Evolutionary conservation across 2,888 invertebrate species (phyloP), one percentile per base, ranked within the genome.

Genomic region (Perizoma affinitatum): DNA sequence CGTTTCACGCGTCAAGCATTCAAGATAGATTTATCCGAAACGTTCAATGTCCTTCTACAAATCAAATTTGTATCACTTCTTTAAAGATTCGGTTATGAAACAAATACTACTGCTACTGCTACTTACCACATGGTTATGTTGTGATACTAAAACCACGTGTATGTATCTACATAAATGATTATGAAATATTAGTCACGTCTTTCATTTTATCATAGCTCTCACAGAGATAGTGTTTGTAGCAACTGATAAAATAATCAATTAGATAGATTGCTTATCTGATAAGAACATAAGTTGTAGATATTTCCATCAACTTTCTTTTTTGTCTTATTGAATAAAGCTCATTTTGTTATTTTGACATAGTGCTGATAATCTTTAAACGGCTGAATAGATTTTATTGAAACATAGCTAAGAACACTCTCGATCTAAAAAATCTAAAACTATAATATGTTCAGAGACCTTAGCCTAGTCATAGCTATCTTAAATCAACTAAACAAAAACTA

Each of bases 71-170:
- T 38, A 38, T 5, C 22, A 3, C 22, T 44, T 11, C 11, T 44
- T 44, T 11, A 44, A 44, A 44, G 22, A 44, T 38, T 11, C 1
- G 22, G 6, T 10, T 33, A 44, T 52, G 48, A 53, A 33, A 51
- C 34, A n/a, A 5, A 2, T 36, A 9, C 55, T n/a, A n/a, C n/a
- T n/a, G n/a, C n/a, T n/a, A n/a, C n/a, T n/a, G n/a, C n/a, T n/a
- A n/a, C n/a, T n/a, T n/a, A n/a, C 49, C 6, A 56, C 34, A 45
- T 56, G 34, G 22, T 41, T 4, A 6, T 43, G 11, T 36, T 55
- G 44, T 42, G 42, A 59, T 45, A 60, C 38, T 34, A n/a, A 6
- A 47, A 8, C 51, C 51, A 42, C 51, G 51, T 51, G 51, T 51
- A 42, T 49, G 34, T 3, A 22, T 22, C 22, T 22, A 35, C 5